These are phyloP conservation scores for Macquaria ambigua DNA, from an alignment of 2,113 vertebrate species.

Conservation along the genomic window DNA sequence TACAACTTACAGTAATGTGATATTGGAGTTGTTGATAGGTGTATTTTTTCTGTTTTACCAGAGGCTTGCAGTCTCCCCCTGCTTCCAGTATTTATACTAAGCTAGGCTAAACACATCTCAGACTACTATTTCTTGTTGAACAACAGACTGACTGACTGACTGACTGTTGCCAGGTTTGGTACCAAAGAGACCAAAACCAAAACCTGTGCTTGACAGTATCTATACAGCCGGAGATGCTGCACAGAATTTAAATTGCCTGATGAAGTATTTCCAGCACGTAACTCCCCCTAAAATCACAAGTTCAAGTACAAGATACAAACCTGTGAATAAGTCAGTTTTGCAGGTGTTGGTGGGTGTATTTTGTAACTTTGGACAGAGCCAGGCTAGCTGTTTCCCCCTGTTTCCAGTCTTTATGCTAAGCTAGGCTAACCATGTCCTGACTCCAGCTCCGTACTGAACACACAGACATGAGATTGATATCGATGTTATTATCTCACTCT, in stretches of 20 bases:
- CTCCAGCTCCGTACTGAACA: background rate
- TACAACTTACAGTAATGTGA: background rate
- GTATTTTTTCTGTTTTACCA: background rate
- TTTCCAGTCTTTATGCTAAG: background rate
- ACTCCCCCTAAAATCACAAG: too few relatives aligned
- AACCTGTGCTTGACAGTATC: background rate
- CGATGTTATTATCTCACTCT: background rate
- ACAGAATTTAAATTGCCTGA: background rate
- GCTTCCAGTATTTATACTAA: background rate
- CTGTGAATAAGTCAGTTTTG: background rate
- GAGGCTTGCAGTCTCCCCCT: too few relatives aligned
- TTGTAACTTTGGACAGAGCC: background rate
- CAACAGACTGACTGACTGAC: too few relatives aligned
- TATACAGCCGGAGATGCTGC: background rate
- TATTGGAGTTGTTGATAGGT: background rate
- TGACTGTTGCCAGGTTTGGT: background rate
- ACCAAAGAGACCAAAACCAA: background rate
- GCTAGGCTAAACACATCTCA: background rate
- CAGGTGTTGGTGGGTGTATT: background rate
- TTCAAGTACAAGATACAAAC: too few relatives aligned
- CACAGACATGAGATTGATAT: background rate
- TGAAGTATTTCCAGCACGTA: background rate
- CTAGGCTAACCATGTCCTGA: background rate
- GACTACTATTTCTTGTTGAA: background rate
- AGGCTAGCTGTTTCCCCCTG: background rate